Base-by-base conservation (phyloP, 2,797 vertebrate genomes). In the Scomberomorus guttatus region DNA sequence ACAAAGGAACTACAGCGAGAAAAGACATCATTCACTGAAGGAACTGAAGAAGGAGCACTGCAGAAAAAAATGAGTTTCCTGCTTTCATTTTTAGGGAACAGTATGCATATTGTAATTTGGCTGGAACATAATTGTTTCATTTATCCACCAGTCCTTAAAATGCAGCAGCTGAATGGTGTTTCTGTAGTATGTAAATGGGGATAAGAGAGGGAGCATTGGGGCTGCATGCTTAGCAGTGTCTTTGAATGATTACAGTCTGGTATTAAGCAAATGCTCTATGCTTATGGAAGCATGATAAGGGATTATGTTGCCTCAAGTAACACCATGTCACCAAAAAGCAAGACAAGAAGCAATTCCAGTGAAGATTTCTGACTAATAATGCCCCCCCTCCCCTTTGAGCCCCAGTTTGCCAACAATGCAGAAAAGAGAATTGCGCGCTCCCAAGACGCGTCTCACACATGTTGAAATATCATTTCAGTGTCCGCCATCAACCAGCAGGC, bases 191-290 rank as follows among this genome's bases (percentile, higher is more conserved):
- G 84, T 72, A 79, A 88, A 90, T 84, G 68, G 77, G 87, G 84
- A 89, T 80, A 32, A 80, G 76, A 63, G 79, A 20, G 39, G n/a
- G 32, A 70, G 82, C 54, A 22, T 12, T 9, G 73, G 64, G 64
- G 46, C 79, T 44, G 84, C 72, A 75, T 87, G 88, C 79, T 86
- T 79, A 87, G 73, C 63, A 56, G 72, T 80, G 88, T 88, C 73
- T 90, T 82, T 90, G 83, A 84, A 82, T 87, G 89, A 90, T 90
- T 88, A 89, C 83, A 82, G 77, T 81, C 72, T 89, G 79, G 87
- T 79, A 89, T 93, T 91, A 90, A 78, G 86, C 81, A 86, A 90
- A 89, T 76, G 82, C 79, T 87, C 65, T 46, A 1, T 70, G 84
- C 85, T 92, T 80, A 91, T 82, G 72, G 84, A 68, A 74, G 81